Evolutionary conservation across 2,888 invertebrate species (phyloP).

Genomic region (Pollenia angustigena): DNA sequence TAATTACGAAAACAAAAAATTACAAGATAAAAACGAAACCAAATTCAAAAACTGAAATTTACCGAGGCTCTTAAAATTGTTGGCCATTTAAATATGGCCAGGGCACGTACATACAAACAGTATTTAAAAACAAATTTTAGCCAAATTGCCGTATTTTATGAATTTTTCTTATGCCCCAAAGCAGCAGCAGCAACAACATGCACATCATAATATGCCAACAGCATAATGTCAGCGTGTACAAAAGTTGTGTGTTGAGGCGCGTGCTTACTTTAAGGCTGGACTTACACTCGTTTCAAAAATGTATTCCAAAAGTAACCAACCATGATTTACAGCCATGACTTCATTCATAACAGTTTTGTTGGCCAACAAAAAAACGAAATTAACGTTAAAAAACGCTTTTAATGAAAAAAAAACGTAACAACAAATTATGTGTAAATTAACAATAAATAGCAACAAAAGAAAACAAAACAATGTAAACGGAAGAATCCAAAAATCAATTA

Average conservation of each 20-base stretch:
- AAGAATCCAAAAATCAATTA: constrained; percentile 56
- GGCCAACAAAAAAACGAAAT: not conserved
- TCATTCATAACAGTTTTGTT: constrained; percentile 53
- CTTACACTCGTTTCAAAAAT: not conserved
- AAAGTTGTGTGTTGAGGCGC: constrained; percentile 37
- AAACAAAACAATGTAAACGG: constrained; percentile 41
- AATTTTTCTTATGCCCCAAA: not conserved
- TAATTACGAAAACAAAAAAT: constrained; percentile 13
- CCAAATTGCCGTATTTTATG: constrained; percentile 24
- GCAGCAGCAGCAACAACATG: constrained; percentile 1
- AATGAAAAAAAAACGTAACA: constrained; percentile 11
- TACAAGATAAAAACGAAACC: not conserved
- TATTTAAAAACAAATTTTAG: not conserved
- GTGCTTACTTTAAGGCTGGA: constrained; percentile 24
- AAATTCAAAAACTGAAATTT: constrained; percentile 7
- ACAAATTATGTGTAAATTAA: constrained; percentile 39
- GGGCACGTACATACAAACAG: not conserved
- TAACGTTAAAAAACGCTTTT: not conserved
- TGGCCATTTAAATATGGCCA: not conserved
- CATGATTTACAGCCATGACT: constrained; percentile 53
- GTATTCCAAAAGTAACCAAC: constrained; percentile 11
- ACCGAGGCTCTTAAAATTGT: not conserved
- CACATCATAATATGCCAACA: constrained; percentile 14
- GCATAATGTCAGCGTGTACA: not conserved
- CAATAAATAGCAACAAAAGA: constrained; percentile 32